phyloP scores from a whole-genome alignment of 2,113 vertebrate genomes.

The Pavo muticus region DNA sequence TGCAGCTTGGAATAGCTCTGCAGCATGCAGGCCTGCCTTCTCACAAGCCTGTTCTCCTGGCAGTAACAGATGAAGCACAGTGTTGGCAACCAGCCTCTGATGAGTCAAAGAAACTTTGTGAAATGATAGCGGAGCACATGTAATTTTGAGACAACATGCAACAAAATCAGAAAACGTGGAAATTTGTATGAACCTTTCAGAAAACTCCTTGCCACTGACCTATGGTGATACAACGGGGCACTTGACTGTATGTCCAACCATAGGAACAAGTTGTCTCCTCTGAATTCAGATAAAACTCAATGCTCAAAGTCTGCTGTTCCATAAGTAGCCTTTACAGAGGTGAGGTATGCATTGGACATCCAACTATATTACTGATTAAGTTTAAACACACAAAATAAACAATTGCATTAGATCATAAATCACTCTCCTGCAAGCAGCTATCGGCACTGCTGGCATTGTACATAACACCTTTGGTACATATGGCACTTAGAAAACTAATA shows the following conservation, averaged over 20 bases:
- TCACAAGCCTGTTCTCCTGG: neutral
- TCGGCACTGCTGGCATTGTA: neutral
- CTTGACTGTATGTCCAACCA: neutral
- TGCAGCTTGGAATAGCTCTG: slow-evolving; percentile 21
- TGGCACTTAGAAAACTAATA: neutral
- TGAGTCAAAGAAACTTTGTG: slow-evolving; percentile 19
- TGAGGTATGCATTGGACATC: neutral
- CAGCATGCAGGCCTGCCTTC: neutral
- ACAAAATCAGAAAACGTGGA: neutral
- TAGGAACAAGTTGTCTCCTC: neutral
- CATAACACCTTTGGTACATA: fast-evolving
- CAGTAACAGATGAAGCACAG: neutral
- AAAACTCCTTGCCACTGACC: neutral
- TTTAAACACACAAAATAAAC: neutral
- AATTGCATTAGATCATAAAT: neutral
- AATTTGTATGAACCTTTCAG: neutral
- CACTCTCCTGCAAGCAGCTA: neutral
- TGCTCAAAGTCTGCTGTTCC: neutral
- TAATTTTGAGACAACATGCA: neutral
- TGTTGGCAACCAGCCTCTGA: slow-evolving; percentile 20
- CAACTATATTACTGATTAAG: neutral
- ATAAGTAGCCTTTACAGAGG: neutral
- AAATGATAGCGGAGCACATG: neutral
- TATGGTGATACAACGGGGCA: neutral
- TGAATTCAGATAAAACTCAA: fast-evolving